Evolutionary conservation across 2,113 vertebrate species (phyloP).

Genomic region (Thamnophis sirtalis): DNA sequence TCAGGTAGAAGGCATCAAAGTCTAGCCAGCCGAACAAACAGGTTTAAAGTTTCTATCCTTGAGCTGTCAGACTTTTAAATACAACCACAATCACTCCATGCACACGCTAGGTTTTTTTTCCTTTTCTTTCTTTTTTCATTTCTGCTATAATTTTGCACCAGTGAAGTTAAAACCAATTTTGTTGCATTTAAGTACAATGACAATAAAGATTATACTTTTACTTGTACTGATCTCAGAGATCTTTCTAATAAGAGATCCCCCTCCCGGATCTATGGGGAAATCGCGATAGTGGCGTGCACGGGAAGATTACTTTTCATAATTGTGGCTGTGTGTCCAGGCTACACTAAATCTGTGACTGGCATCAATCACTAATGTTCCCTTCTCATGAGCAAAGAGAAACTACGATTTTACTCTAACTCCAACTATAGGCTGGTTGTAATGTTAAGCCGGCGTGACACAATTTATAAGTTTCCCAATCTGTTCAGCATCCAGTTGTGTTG

Average conservation of each 20-base stretch:
- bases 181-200: no score
- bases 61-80: no score
- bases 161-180: no score
- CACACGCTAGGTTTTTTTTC: no score
- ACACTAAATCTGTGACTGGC: neutral
- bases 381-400: neutral
- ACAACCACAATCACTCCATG: no score
- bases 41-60: no score
- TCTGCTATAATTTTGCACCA: no score
- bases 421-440: neutral
- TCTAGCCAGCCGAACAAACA: no score
- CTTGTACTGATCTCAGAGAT: neutral
- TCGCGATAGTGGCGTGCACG: neutral
- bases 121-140: no score
- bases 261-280: neutral
- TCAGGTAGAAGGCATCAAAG: no score
- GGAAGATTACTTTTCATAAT: neutral
- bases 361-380: neutral
- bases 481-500: neutral
- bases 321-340: neutral
- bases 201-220: no score
- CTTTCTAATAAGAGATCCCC: neutral
- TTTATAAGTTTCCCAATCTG: neutral
- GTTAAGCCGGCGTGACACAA: neutral
- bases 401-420: neutral